Base-by-base conservation (phyloP, 2,888 invertebrate genomes). In the Ophraella communa region DNA sequence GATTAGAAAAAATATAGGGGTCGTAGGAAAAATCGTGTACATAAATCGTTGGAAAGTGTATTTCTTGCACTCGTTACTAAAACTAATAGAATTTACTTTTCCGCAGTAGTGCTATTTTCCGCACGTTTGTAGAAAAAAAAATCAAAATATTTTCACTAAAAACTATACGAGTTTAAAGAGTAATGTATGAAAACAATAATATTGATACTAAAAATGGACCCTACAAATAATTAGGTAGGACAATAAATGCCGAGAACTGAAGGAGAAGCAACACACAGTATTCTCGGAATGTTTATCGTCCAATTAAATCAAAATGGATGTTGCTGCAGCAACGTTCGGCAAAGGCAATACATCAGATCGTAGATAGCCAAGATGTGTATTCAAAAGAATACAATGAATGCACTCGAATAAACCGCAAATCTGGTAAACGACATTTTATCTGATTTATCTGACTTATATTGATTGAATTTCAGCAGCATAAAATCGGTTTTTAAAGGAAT, bases 271-370 rank as follows among this genome's bases (percentile, higher is more conserved):
- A 10, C 27, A 18, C 49, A 49, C 14, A 55, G 17, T 51, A 20
- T 62, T 75, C 71, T 73, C 71, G 71, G 67, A 69, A 67, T 66
- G 71, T 78, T 79, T 79, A 79, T 79, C 78, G 73, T 73, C 78
- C 79, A 79, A 79, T 79, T 79, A 79, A 76, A 79, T 79, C 78
- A 75, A 78, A 77, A 77, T 76, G 77, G 78, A 75, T 76, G 58
- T 14, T 76, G 77, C 77, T 71, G 72, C 77, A 17, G 39, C 39
- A 73, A 74, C 76, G 60, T 52, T 52, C 42, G 42, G 60, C 44
- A 52, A 44, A 27, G 30, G 27, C 44, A 76, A 78, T 78, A 79
- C 74, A 76, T 78, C 76, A 75, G 78, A 78, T 78, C 73, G 75
- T 62, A 76, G 73, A 74, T 74, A 74, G 69, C 60, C 66, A 71